Conservation (phyloP, 92 coral and sea anemone genomes). For the Umimayanthus chanpuru region DNA sequence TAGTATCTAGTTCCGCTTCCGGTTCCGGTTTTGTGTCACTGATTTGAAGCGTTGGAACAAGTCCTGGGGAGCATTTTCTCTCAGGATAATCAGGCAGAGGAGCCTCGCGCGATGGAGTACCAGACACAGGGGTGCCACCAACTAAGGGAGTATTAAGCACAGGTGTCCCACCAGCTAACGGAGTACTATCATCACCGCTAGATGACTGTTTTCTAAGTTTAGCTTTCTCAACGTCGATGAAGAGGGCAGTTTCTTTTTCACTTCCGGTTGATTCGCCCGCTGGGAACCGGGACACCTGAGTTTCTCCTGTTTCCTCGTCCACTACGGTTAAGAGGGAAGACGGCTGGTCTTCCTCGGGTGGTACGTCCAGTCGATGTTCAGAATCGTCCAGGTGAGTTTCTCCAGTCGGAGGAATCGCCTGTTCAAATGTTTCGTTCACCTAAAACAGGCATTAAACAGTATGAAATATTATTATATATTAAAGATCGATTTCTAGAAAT, state of each 20-base stretch:
- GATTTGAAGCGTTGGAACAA: neutral
- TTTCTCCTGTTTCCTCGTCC: conserved; percentile 39
- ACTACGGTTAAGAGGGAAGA: neutral
- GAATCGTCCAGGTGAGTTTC: neutral
- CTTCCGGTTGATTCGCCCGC: neutral
- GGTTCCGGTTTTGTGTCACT: neutral
- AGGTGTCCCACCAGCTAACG: conserved; percentile 17
- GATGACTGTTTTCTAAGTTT: conserved; percentile 12
- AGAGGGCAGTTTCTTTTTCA: neutral
- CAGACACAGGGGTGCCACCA: neutral
- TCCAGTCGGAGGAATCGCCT: neutral
- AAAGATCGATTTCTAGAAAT: no score
- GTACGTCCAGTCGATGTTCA: neutral
- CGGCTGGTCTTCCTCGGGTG: neutral
- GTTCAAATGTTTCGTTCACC: neutral
- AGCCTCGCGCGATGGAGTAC: neutral
- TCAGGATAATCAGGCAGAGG: conserved; percentile 2
- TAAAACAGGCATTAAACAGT: neutral
- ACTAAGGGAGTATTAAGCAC: conserved; percentile 22
- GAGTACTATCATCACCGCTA: conserved; percentile 12
- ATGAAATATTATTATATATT: no score
- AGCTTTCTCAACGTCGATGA: conserved; percentile 23
- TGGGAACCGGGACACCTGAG: neutral
- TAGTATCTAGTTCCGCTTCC: neutral
- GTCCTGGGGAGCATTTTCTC: neutral